These are phyloP conservation scores for Athalia circularis DNA, from an alignment of 2,888 invertebrate genomes.

Conservation along the genomic window DNA sequence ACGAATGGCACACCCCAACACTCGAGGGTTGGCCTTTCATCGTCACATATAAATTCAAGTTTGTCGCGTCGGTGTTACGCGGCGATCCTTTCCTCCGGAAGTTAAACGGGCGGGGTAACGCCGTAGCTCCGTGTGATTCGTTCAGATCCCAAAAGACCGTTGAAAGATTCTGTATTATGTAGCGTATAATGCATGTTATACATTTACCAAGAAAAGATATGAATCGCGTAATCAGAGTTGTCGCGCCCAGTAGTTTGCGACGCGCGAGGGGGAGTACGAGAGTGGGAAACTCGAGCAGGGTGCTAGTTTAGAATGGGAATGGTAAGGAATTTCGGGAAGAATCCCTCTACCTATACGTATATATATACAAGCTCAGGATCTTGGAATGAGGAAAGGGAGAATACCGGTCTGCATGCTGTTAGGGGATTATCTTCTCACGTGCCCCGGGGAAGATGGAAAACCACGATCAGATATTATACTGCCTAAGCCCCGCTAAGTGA, in stretches of 20 bases:
- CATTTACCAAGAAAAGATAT: not conserved
- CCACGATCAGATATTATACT: slow-evolving; percentile 29
- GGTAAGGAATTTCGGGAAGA: slow-evolving; percentile 23
- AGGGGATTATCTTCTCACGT: slow-evolving; percentile 36
- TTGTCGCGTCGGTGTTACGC: slow-evolving; percentile 17
- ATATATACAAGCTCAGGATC: not conserved
- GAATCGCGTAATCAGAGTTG: slow-evolving; percentile 34
- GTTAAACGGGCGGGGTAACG: too few species aligned
- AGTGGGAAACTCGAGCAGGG: not conserved
- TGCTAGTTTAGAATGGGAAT: not conserved
- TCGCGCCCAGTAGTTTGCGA: slow-evolving; percentile 1
- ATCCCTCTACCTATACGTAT: slow-evolving; percentile 11
- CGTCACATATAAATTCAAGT: slow-evolving; percentile 35
- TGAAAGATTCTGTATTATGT: not conserved
- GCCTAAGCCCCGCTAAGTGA: slow-evolving; percentile 21
- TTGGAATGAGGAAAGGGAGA: slow-evolving; percentile 14
- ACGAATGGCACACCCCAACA: not conserved
- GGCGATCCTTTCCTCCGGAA: slow-evolving; percentile 37
- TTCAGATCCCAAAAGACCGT: slow-evolving; percentile 14
- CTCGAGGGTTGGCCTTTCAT: slow-evolving; percentile 38
- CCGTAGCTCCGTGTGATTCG: slow-evolving; percentile 3
- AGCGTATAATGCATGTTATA: not conserved
- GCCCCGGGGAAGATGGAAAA: slow-evolving; percentile 23
- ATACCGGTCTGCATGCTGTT: slow-evolving; percentile 22
- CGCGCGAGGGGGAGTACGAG: not conserved